Conservation (phyloP, 2,113 vertebrate genomes). For the Osmerus mordax region DNA sequence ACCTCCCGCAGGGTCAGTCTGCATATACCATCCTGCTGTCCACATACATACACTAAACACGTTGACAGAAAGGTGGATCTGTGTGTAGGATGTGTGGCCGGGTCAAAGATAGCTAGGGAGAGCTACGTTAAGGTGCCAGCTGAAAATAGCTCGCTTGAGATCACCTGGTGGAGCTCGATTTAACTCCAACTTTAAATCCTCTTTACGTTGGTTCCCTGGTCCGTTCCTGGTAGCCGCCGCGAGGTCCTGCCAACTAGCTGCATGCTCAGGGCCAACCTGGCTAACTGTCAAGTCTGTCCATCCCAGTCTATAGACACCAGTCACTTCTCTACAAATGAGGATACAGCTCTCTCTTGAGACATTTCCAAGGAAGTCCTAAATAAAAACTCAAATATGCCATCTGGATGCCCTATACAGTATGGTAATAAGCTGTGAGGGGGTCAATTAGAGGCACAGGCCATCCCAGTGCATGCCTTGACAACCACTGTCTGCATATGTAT, state of each 20-base stretch:
- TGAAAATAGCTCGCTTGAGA: conserved; percentile 7
- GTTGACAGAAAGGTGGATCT: background rate
- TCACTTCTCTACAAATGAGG: too few species aligned
- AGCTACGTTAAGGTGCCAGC: background rate
- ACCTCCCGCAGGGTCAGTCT: too few species aligned
- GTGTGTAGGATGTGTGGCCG: background rate
- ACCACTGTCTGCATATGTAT: background rate
- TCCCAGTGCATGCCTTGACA: background rate
- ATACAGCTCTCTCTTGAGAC: too few species aligned
- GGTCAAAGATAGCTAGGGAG: background rate
- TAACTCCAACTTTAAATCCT: conserved; percentile 18
- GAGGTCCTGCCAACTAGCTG: background rate
- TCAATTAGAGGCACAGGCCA: background rate
- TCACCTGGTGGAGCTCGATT: conserved; percentile 19
- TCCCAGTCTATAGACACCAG: background rate
- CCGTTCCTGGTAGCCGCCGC: background rate
- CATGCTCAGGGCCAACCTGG: background rate
- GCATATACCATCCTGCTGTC: too few species aligned
- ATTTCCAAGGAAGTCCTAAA: too few species aligned
- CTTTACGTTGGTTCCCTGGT: conserved; percentile 1
- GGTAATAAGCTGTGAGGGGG: too few species aligned
- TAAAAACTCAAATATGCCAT: too few species aligned
- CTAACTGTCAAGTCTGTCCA: background rate
- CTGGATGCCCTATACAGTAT: too few species aligned
- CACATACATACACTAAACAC: too few species aligned